Evolutionary conservation across 2,113 vertebrate genomes (phyloP), one percentile per base, ranked within the genome.

Genomic region (Ariopsis seemanni): DNA sequence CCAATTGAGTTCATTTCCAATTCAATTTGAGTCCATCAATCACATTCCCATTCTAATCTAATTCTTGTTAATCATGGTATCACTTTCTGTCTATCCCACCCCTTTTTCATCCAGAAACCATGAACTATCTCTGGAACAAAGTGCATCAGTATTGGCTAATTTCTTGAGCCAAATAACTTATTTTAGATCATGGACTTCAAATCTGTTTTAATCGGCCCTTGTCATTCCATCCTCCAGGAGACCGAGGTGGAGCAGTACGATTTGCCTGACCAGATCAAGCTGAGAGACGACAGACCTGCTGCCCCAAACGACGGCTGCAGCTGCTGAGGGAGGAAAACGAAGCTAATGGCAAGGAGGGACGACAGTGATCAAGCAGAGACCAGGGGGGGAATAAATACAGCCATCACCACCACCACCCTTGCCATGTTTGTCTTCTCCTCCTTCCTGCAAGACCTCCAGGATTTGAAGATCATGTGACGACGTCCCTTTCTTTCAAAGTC

Each of bases 241-340:
- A 96, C 96, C 0, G 97, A 97, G 90, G 96, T 97, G 93, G 97
- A 97, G 93, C 95, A 96, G 86, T 97, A 97, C 92, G 97, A 97
- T 92, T 97, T 97, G 90, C 96, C 97, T 0, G 96, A 97, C 87
- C 97, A 96, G 90, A 97, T 97, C 95, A 97, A 97, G 93, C 94
- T 97, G 93, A 95, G 96, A 93, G 96, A 96, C 91, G 97, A 95
- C 0, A 95, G 96, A 93, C 95, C 96, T 88, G 92, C 94, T 74
- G 87, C 95, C 88, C 93, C 96, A 15, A 95, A 93, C 0, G 96
- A 97, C 85, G 94, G 92, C 93, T 97, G 96, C 95, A 96, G 95
- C 92, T 97, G 97, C 95, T 97, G 96, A 97, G 91, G 92, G 71
- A 80, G 9, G 8, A 10, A n/a, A 72, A 69, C 30, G 20, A 34